Evolutionary conservation across 2,888 invertebrate species (phyloP), one percentile per base, ranked within the genome.

Genomic region (Xylota sylvarum): DNA sequence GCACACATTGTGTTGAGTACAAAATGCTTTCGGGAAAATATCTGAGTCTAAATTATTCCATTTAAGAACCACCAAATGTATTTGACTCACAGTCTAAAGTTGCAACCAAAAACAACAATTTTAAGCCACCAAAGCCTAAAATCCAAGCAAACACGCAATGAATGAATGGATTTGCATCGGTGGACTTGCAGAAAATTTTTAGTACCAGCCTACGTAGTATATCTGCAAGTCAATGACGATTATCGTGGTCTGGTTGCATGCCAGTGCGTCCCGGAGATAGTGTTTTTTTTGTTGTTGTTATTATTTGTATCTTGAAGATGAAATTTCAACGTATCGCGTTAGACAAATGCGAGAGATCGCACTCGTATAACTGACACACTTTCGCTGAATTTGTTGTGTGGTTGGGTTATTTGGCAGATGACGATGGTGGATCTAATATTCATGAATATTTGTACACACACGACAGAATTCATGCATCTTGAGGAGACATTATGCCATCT

Each of bases 281-380:
- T 35, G 30, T 56, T 17, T 43, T 46, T 17, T 19, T 12, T 56
- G 19, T 58, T 32, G 56, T 58, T 14, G 27, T 27, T n/a, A 7
- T n/a, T 40, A 14, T 14, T 14, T 17, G 17, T 46, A 23, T 48
- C 19, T 19, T 19, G 27, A 10, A 37, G 17, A 12, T 50, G 48
- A 50, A 35, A 14, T 14, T 50, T 60, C 32, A 50, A 48, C 30
- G 19, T 10, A 79, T 55, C 17, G 40, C 32, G 17, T 23, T 60
- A 35, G 62, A 23, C 62, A 79, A 37, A 40, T 70, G 50, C 48
- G 55, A 56, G 74, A 85, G 55, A 74, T 60, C 64, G 69, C 80
- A 67, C 58, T 65, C 85, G 69, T 52, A 46, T 62, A 37, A 12
- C 70, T 85, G 80, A 80, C 70, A 85, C 80, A 85, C 85, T 85